A percentile compares a stretch with the other conserved stretches of the same genome.
Evolutionary conservation across 1,140 invertebrate genomes (phyloP).

Genomic region (Phthorimaea operculella): DNA sequence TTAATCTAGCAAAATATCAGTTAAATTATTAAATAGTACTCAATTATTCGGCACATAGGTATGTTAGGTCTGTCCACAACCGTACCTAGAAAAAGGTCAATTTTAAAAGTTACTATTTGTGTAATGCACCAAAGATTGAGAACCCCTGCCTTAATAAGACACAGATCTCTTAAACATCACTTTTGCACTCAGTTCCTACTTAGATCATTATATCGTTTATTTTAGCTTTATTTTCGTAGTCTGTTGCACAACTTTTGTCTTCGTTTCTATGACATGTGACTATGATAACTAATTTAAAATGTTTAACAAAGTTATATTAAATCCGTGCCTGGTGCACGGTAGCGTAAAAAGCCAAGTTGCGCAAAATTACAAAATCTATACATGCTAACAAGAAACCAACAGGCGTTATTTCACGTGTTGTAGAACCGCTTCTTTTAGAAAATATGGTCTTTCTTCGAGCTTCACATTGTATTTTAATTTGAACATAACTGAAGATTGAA

Average conservation of each 20-base stretch:
- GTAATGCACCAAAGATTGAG: not conserved
- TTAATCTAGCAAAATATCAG: not conserved
- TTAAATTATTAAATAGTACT: not conserved
- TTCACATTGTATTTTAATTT: conserved; percentile 14
- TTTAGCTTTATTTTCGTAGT: conserved; percentile 48
- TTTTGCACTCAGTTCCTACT: conserved; percentile 65
- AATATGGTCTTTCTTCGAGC: conserved; percentile 52
- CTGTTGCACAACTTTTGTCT: conserved; percentile 24
- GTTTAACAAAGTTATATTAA: too few relatives aligned
- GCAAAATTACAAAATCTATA: too few relatives aligned
- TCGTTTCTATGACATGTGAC: too few relatives aligned
- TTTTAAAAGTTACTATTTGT: too few relatives aligned
- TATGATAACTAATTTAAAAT: too few relatives aligned
- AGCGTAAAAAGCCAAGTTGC: too few relatives aligned
- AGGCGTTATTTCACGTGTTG: conserved; percentile 10
- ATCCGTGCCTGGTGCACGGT: too few relatives aligned
- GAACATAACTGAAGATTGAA: conserved; percentile 36
- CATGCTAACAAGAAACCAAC: not conserved
- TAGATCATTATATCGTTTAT: conserved; percentile 50
- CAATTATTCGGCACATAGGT: too few relatives aligned
- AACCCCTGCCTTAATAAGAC: not conserved
- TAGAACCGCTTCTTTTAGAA: conserved; percentile 28
- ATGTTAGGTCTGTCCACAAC: too few relatives aligned
- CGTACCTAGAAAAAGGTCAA: too few relatives aligned
- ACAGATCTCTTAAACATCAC: conserved; percentile 56